Evolutionary conservation across 1,140 invertebrate species (phyloP), one percentile per base, ranked within the genome.

Genomic region (Diorhabda sublineata): DNA sequence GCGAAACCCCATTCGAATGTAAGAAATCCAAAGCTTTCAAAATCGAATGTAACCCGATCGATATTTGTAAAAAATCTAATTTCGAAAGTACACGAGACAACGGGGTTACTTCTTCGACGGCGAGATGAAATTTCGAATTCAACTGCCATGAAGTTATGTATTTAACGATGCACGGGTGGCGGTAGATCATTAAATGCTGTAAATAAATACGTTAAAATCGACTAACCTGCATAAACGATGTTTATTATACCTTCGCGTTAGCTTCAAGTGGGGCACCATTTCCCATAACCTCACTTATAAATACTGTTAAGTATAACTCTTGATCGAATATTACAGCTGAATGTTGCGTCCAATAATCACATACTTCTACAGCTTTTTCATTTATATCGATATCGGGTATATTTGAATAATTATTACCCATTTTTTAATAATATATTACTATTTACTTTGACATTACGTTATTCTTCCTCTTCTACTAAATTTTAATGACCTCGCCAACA

Each of bases 121-220:
- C 90, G 62, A 94, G 82, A 81, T 89, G 87, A 75, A 88, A 88
- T 73, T 88, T 88, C 3, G 88, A 89, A 59, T 87, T 85, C 75
- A 91, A 88, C 58, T 86, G 86, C 91, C 91, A 93, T 2, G 90
- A 89, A n/a, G 89, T 88, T 69, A 92, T 84, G 76, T 92, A 94
- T 74, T 88, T 89, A 4, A 93, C 78, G 73, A 94, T 93, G 71
- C 87, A 91, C 2, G 92, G 92, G 83, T 94, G 92, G 0, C 92
- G 85, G 81, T 92, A 88, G 66, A 92, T 85, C 84, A 91, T 89
- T 42, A 92, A 84, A 83, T 92, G 93, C 92, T 95, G 80, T 66
- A 87, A 87, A 66, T 69, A 71, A 72, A 62, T 66, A 68, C 61
- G n/a, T 8, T n/a, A 52, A 52, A 3, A 52, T 52, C 4, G 26